Base-by-base conservation (phyloP, 2,797 vertebrate species). In the Cossypha polioptera region DNA sequence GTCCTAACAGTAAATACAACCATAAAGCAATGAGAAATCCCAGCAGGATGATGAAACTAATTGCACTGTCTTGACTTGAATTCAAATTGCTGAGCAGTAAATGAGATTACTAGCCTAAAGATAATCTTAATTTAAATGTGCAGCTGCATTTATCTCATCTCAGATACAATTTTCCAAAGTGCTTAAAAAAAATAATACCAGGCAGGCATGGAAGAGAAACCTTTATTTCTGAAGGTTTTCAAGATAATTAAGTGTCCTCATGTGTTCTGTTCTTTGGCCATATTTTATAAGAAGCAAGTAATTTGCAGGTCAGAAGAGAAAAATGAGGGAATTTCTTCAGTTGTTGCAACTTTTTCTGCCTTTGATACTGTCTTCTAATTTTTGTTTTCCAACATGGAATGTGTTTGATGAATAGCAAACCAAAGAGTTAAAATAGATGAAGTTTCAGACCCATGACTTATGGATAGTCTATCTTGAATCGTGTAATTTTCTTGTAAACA, bases 1-100 rank as follows among this genome's bases (percentile, higher is more conserved):
- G 88, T 98, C 97, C 97, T 98, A 98, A 98, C 96, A 95, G 97
- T 98, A 98, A 98, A 98, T 96, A 98, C 97, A 98, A 97, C 95
- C 95, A 95, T 96, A 97, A 97, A 98, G 97, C 96, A 96, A 96
- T 67, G 88, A 98, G 97, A 97, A 97, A 97, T 95, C 94, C 86
- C 97, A 97, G 97, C 95, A 97, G 96, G 96, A 97, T 96, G 86
- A 92, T 98, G 97, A 97, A 97, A 97, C 94, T 98, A 98, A 97
- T 98, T 98, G 97, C 92, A 96, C 96, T 84, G 92, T 83, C 96
- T 98, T 95, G 94, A 96, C 96, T 98, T 89, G 97, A 97, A 98
- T 97, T 96, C 89, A 97, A 97, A 98, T 97, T 96, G 93, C 95
- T 97, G 96, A 98, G 96, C 92, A 97, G 81, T 94, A 97, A 97